phyloP scores from a whole-genome alignment of 1,140 invertebrate genomes.

The Drosophila micromelanica region DNA sequence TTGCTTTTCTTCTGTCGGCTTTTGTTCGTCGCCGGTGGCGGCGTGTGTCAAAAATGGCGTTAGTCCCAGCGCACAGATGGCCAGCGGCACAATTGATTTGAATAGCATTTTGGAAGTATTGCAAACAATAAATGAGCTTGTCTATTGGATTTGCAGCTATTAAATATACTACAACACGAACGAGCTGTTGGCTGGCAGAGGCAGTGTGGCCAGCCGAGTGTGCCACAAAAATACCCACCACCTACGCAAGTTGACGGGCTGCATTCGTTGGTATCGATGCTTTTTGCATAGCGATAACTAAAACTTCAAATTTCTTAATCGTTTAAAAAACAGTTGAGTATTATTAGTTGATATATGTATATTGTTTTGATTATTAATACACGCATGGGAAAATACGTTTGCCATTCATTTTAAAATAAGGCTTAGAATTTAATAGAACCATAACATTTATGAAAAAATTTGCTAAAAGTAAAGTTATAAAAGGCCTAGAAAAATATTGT shows the following conservation, averaged over 20 bases:
- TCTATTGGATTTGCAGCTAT: constrained; percentile 15
- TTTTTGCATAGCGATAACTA: background rate
- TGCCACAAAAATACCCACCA: background rate
- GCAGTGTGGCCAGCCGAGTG: constrained; percentile 13
- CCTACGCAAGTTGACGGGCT: background rate
- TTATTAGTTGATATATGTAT: too few species aligned
- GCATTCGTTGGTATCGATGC: constrained; percentile 6
- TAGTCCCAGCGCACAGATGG: constrained; percentile 31
- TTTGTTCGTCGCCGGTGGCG: constrained; percentile 23
- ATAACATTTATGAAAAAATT: background rate
- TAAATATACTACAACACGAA: constrained; percentile 19
- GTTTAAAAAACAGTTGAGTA: background rate
- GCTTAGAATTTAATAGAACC: too few species aligned
- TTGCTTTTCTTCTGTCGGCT: constrained; percentile 54
- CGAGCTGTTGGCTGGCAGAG: background rate
- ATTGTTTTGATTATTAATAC: too few species aligned
- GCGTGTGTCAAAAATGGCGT: constrained; percentile 6
- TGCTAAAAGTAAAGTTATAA: background rate
- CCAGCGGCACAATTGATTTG: constrained; percentile 34
- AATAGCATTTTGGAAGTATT: constrained; percentile 35
- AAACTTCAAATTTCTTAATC: background rate
- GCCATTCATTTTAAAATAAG: too few species aligned
- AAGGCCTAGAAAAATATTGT: background rate
- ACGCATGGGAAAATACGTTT: too few species aligned
- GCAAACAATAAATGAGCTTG: background rate